Base-by-base conservation (phyloP, 2,113 vertebrate species). In the Theropithecus gelada region DNA sequence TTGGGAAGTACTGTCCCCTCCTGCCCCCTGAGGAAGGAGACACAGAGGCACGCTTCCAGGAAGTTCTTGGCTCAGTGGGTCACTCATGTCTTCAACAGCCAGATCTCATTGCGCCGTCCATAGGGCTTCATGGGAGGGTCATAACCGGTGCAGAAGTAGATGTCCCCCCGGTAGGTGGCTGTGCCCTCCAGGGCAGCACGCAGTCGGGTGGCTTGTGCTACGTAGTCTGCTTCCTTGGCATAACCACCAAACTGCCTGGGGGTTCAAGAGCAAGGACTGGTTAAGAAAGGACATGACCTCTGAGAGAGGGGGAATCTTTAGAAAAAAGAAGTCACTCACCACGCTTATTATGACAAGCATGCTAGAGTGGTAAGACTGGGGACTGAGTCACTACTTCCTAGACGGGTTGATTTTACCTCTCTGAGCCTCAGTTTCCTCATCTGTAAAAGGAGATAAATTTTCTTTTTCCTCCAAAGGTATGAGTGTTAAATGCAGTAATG, bases 201-300 rank as follows among this genome's bases (percentile, higher is more conserved):
- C 97, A 99, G 98, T 90, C 99, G 99, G 64, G 98, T 96, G 5
- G 99, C 99, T 45, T 99, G 98, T 3, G 97, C 98, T 22, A 99
- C 76, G 0, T 99, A 99, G 97, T 99, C 99, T 0, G 38, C 97
- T 97, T 99, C 99, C 57, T 99, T 99, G 17, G 99, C 99, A 9
- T 99, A 99, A 73, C 99, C 99, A n/a, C 99, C 99, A 64, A 99
- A 99, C 97, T 99, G 99, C 98, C 99, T 99, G 98, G 55, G 88
- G 93, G 22, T 1, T 79, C 30, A 96, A 90, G n/a, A 88, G 18
- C 86, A 89, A 70, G 20, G 61, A 52, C 45, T 55, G 87, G 55
- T 96, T 95, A 76, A 59, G 68, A 66, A 80, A 38, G 57, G 88
- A 43, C 45, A 8, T 1, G 59, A 40, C n/a, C 23, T 85, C 25